Base-by-base conservation (phyloP, 2,888 invertebrate genomes). In the Flexamia atlantica region DNA sequence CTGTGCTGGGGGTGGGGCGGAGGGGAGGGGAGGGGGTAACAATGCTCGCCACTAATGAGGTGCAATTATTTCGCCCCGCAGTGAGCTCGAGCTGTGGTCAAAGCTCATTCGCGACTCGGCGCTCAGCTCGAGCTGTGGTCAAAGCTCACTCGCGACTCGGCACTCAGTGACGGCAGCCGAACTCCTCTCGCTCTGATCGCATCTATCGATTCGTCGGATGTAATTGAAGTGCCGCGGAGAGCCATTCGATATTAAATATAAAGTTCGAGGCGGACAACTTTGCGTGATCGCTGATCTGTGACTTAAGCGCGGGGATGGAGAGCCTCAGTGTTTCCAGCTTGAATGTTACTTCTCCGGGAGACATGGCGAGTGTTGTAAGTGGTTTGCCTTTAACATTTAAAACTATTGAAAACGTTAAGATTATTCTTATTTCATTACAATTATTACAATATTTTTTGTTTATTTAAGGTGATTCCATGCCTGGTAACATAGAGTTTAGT, bases 41-140 rank as follows among this genome's bases (percentile, higher is more conserved):
- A 79, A 79, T 57, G 57, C 53, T 17, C 28, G 23, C 36, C 28
- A 32, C 53, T 79, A 79, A 79, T 79, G 79, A 79, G 79, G 50
- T 50, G 30, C 79, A 79, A 79, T 79, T 79, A 79, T 79, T 79
- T 79, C 50, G 53, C 53, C 57, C 79, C 57, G 64, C 64, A 64
- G 64, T 64, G 64, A 64, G 64, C 20, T 64, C 64, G 30, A 64
- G 17, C 64, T 64, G 28, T 14, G 2, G 14, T 10, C 9, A 3
- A 64, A 64, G 14, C 64, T 64, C 64, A 64, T 28, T 64, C 64
- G 64, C 30, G 30, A 10, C 25, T 64, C 14, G 14, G 64, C 17
- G 9, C 64, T 28, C 28, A 4, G 14, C n/a, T n/a, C 12, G 57
- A 28, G 1, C 30, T 23, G 64, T 28, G 57, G 57, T 28, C 30